These are phyloP conservation scores for Cryptocephalus moraei DNA, from an alignment of 2,888 invertebrate species.

Conservation along the genomic window DNA sequence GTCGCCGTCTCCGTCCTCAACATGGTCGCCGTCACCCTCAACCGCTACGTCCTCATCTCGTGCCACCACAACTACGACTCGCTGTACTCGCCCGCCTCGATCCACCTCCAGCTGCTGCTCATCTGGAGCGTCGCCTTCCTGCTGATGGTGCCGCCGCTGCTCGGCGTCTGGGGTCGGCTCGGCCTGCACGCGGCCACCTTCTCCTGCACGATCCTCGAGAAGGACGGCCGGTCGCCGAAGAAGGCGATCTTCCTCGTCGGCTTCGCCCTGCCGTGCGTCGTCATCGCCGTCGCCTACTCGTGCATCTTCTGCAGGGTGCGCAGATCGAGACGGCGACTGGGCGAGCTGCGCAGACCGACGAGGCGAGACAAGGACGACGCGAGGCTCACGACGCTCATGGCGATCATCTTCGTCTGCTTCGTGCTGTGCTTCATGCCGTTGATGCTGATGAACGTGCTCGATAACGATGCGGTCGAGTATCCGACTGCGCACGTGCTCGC, in stretches of 20 bases:
- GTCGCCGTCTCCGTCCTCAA: slow-evolving; percentile 78
- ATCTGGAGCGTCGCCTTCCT: slow-evolving; percentile 73
- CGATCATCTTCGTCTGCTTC: slow-evolving; percentile 80
- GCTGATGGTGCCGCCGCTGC: slow-evolving; percentile 64
- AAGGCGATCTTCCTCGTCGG: slow-evolving; percentile 75
- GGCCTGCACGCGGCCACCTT: slow-evolving; percentile 72
- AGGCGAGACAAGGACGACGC: slow-evolving; percentile 58
- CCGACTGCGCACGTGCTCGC: slow-evolving; percentile 75
- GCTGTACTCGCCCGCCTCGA: slow-evolving; percentile 64
- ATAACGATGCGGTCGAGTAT: slow-evolving; percentile 56
- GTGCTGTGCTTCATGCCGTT: slow-evolving; percentile 77
- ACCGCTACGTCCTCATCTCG: slow-evolving; percentile 78
- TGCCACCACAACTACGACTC: slow-evolving; percentile 68
- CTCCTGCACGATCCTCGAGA: slow-evolving; percentile 78
- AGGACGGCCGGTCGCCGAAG: slow-evolving; percentile 71
- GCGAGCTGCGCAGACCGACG: slow-evolving; percentile 25
- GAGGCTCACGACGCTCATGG: slow-evolving; percentile 75
- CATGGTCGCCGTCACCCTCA: slow-evolving; percentile 83
- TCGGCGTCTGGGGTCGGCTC: slow-evolving; percentile 76
- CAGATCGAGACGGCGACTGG: slow-evolving; percentile 61
- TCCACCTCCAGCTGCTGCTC: slow-evolving; percentile 64
- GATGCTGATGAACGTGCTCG: slow-evolving; percentile 80
- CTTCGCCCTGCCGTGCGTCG: slow-evolving; percentile 73
- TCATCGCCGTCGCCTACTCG: slow-evolving; percentile 75
- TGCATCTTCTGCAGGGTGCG: slow-evolving; percentile 77